phyloP scores from a whole-genome alignment of 2,797 vertebrate genomes.

The Acestrorhynchus altus region DNA sequence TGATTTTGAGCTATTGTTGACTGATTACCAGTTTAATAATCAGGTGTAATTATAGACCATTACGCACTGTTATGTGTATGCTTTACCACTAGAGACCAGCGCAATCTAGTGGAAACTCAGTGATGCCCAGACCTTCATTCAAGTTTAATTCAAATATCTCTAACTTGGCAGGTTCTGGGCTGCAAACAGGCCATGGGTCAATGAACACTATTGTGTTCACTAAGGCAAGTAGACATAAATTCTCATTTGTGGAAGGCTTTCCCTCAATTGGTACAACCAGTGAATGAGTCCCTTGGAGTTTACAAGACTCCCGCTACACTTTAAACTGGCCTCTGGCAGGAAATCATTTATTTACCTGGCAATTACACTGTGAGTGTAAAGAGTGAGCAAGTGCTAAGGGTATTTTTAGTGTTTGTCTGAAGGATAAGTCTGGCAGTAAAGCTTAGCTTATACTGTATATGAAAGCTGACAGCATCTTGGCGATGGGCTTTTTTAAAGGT shows the following conservation, averaged over 20 bases:
- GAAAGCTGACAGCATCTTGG: slow-evolving; percentile 35
- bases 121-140: slow-evolving; percentile 5
- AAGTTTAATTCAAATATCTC: slow-evolving; percentile 33
- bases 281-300: slow-evolving; percentile 46
- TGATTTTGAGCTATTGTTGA: slow-evolving; percentile 21
- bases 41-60: slow-evolving; percentile 46
- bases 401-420: slow-evolving; percentile 54
- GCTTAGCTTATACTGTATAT: slow-evolving; percentile 28
- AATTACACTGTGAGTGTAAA: slow-evolving; percentile 62
- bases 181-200: slow-evolving; percentile 26
- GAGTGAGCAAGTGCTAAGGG: slow-evolving; percentile 40
- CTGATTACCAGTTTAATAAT: slow-evolving; percentile 42
- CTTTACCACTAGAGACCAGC: slow-evolving; percentile 38
- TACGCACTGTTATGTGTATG: slow-evolving; percentile 15
- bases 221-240: slow-evolving; percentile 55
- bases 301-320: slow-evolving; percentile 46
- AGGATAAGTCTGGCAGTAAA: slow-evolving; percentile 33
- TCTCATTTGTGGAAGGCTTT: slow-evolving; percentile 60
- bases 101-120: slow-evolving; percentile 47
- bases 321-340: slow-evolving; percentile 43
- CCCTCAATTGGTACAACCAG: slow-evolving; percentile 29
- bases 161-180: slow-evolving; percentile 19
- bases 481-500: slow-evolving; percentile 15
- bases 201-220: slow-evolving; percentile 19
- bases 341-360: slow-evolving; percentile 64